A percentile compares a stretch with the other conserved stretches of the same genome.
phyloP scores from a whole-genome alignment of 2,113 vertebrate species.

The Plectropomus leopardus region DNA sequence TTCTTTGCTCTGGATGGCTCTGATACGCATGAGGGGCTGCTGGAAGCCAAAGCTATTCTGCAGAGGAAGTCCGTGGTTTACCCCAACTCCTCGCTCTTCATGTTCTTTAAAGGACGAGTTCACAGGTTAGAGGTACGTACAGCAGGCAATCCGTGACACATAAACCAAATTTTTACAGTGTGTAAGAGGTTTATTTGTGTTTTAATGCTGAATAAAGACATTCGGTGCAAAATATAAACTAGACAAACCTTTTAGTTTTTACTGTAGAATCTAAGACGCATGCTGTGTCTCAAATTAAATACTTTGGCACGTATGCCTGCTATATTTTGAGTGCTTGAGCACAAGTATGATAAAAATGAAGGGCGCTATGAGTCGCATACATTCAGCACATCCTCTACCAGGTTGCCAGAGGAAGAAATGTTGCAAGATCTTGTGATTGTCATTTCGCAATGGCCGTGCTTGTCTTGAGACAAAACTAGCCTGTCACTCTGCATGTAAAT shows the following conservation, averaged over 20 bases:
- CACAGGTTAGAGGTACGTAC: constrained; percentile 93
- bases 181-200: not conserved
- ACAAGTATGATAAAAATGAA: no score
- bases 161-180: not conserved
- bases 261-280: not conserved
- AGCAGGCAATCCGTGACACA: not conserved
- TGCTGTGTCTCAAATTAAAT: no score
- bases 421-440: no score
- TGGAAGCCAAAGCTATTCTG: constrained; percentile 96
- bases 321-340: no score
- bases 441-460: no score
- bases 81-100: constrained; percentile 98
- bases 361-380: no score
- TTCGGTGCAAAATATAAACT: not conserved
- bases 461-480: no score
- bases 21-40: constrained; percentile 91
- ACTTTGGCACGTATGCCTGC: no score
- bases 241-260: not conserved
- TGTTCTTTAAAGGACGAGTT: constrained; percentile 98
- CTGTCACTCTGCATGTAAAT: no score
- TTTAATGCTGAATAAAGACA: not conserved
- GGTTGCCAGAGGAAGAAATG: no score
- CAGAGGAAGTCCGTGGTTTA: constrained; percentile 95
- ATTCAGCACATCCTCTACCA: no score
- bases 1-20: constrained; percentile 98